Conservation (phyloP, 2,797 vertebrate species). For the Microctenopoma lineatum region DNA sequence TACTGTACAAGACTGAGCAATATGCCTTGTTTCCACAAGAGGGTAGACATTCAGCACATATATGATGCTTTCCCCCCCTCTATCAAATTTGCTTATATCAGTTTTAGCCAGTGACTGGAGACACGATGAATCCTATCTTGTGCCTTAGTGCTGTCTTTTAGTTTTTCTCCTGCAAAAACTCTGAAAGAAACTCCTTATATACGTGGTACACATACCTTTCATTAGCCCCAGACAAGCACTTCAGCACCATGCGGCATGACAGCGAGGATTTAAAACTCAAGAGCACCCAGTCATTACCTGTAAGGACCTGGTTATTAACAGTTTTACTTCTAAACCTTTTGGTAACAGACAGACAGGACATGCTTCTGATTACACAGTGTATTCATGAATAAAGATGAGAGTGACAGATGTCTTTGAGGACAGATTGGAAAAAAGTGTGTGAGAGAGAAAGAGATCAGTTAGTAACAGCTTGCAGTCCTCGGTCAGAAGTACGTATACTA, state of each 20-base stretch:
- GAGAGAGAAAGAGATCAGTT: slow-evolving; percentile 26
- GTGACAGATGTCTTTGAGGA: slow-evolving; percentile 10
- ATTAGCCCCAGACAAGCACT: slow-evolving; percentile 21
- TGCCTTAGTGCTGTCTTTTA: slow-evolving; percentile 29
- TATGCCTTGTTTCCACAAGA: slow-evolving; percentile 78
- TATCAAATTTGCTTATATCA: slow-evolving; percentile 34
- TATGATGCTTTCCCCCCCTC: slow-evolving; percentile 19
- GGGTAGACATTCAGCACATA: slow-evolving; percentile 80
- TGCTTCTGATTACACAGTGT: slow-evolving; percentile 21
- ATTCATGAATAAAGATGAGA: slow-evolving; percentile 23
- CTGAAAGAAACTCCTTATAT: slow-evolving; percentile 13
- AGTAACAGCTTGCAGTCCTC: slow-evolving; percentile 28
- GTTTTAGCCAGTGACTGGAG: slow-evolving; percentile 39
- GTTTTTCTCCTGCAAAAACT: slow-evolving; percentile 21
- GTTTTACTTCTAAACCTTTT: slow-evolving; percentile 12
- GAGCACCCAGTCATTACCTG: slow-evolving; percentile 44
- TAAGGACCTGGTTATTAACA: slow-evolving; percentile 53
- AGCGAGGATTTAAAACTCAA: slow-evolving; percentile 44
- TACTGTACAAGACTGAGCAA: slow-evolving; percentile 21
- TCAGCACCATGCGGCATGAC: slow-evolving; percentile 38
- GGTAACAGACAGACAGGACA: neutral
- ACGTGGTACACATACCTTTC: neutral
- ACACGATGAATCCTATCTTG: slow-evolving; percentile 40
- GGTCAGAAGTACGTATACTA: slow-evolving; percentile 18
- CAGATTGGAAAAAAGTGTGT: slow-evolving; percentile 23